Percentiles rank a stretch among this genome's conserved stretches.
Evolutionary conservation across 2,888 invertebrate species (phyloP).

Genomic region (Alcis repandata): DNA sequence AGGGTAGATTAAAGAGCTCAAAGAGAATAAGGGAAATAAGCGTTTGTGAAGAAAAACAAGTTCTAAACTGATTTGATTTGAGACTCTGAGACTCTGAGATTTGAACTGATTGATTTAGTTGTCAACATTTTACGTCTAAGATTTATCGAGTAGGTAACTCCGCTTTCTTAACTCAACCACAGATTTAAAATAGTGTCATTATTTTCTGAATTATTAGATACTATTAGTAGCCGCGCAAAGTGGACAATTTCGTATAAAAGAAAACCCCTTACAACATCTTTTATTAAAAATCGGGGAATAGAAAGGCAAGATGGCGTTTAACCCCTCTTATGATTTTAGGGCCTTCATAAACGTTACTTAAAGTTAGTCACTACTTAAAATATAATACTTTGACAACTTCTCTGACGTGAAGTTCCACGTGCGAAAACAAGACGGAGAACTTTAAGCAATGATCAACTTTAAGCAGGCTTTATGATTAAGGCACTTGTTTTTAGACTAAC

Average conservation of each 20-base stretch:
- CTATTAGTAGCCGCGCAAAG: neutral
- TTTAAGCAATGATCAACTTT: too few species aligned
- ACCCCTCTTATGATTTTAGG: neutral
- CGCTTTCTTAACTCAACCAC: too few species aligned
- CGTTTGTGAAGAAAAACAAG: neutral
- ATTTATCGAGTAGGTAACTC: too few species aligned
- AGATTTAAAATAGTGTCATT: too few species aligned
- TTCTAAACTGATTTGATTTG: neutral
- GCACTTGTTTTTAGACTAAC: neutral
- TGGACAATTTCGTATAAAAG: constrained; percentile 7
- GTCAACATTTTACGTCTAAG: neutral
- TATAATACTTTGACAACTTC: neutral
- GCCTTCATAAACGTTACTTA: too few species aligned
- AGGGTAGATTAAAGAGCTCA: neutral
- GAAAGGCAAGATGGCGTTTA: neutral
- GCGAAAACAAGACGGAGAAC: too few species aligned
- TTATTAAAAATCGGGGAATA: constrained; percentile 2
- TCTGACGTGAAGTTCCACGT: too few species aligned
- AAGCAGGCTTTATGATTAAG: too few species aligned
- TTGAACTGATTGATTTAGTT: too few species aligned
- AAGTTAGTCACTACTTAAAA: too few species aligned
- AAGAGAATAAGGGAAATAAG: neutral
- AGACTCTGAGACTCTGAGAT: too few species aligned
- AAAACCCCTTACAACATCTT: neutral
- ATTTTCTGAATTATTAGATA: too few species aligned